phyloP scores from a whole-genome alignment of 1,140 invertebrate genomes.

The Thaumatotibia leucotreta region DNA sequence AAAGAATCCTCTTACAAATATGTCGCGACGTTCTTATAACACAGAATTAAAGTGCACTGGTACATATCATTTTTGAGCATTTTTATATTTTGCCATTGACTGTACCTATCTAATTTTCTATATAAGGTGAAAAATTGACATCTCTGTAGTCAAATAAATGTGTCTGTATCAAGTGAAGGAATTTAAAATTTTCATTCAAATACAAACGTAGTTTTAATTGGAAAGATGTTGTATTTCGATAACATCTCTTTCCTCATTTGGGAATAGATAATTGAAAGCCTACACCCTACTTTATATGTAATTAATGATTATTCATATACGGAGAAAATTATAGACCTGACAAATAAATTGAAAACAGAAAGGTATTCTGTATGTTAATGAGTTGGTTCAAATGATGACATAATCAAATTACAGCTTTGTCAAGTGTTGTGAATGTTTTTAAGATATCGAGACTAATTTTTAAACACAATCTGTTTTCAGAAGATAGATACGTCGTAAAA shows the following conservation, averaged over 20 bases:
- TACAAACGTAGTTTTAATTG: background rate
- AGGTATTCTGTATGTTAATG: background rate
- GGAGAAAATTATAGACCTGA: constrained; percentile 3
- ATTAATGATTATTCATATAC: background rate
- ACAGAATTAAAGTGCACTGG: too few species aligned
- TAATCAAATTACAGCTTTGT: background rate
- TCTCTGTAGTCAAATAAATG: too few species aligned
- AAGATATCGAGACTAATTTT: background rate
- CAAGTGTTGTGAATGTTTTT: background rate
- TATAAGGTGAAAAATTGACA: too few species aligned
- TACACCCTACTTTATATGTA: constrained; percentile 11
- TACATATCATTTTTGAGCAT: too few species aligned
- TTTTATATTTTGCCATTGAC: too few species aligned
- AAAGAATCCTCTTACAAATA: too few species aligned
- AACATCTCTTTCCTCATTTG: background rate
- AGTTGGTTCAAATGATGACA: background rate
- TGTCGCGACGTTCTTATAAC: too few species aligned
- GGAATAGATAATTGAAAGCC: background rate
- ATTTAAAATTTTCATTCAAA: too few species aligned
- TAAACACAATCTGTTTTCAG: background rate
- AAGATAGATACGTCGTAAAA: too few species aligned
- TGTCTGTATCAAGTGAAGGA: too few species aligned
- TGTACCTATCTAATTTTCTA: too few species aligned
- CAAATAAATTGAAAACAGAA: constrained; percentile 6
- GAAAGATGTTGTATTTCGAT: background rate